A percentile compares a stretch with the other conserved stretches of the same genome.
These are phyloP conservation scores for Salvelinus sp. DNA, from an alignment of 2,113 vertebrate genomes.

Conservation along the genomic window DNA sequence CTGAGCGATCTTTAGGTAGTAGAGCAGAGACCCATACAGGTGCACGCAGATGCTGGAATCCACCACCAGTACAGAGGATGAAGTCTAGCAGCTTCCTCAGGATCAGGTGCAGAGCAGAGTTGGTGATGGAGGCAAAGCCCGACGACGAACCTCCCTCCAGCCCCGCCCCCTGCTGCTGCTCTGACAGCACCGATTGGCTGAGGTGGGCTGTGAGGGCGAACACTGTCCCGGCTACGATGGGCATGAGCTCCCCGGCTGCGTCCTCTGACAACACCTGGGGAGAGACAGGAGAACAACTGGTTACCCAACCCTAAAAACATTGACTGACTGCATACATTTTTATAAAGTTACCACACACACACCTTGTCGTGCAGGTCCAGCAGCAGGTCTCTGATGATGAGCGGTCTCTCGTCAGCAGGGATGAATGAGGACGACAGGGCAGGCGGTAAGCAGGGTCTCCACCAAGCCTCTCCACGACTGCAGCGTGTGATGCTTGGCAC, in stretches of 20 bases:
- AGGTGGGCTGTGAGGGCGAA: constrained; percentile 94
- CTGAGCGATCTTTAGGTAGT: constrained; percentile 95
- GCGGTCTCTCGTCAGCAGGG: constrained; percentile 87
- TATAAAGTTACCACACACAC: neutral
- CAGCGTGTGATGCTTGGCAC: constrained; percentile 88
- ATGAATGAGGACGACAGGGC: constrained; percentile 88
- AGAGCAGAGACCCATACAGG: constrained; percentile 91
- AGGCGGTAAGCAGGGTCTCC: constrained; percentile 93
- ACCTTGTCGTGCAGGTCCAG: constrained; percentile 97
- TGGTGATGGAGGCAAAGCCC: constrained; percentile 90
- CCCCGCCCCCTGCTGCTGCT: constrained; percentile 85
- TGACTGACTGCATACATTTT: neutral
- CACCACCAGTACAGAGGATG: constrained; percentile 96
- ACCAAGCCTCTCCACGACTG: constrained; percentile 95
- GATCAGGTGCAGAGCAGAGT: constrained; percentile 95
- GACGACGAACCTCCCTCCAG: constrained; percentile 74
- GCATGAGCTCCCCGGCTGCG: constrained; percentile 92
- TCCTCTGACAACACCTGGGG: constrained; percentile 92
- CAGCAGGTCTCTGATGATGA: constrained; percentile 94
- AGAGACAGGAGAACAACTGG: constrained; percentile 72
- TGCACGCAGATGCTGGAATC: constrained; percentile 94
- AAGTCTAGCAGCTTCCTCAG: constrained; percentile 94
- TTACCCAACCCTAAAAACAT: constrained; percentile 71
- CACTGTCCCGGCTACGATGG: constrained; percentile 91
- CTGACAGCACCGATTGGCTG: constrained; percentile 89